Evolutionary conservation across 64 coral and sea anemone genomes (phyloP).

Genomic region (Exaiptasia diaphana): DNA sequence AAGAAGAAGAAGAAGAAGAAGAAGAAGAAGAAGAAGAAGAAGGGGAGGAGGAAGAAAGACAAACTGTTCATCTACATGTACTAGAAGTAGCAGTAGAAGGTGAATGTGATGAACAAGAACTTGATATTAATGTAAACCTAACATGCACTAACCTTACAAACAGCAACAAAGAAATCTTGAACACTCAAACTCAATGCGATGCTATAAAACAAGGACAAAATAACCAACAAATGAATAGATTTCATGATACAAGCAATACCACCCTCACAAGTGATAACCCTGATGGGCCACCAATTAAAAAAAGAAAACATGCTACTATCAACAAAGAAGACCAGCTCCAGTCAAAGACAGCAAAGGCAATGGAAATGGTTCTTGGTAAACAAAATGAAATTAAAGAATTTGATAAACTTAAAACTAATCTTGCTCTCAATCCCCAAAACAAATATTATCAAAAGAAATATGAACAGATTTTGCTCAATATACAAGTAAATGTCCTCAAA

Average conservation of each 20-base stretch:
- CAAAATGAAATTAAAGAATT: neutral
- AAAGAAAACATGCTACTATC: too few species aligned
- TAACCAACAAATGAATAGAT: too few species aligned
- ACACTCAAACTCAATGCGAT: neutral
- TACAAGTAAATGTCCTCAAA: slow-evolving; percentile 24
- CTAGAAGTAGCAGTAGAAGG: neutral
- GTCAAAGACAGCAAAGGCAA: slow-evolving; percentile 12
- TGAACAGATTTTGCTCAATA: neutral
- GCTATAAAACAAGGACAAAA: neutral
- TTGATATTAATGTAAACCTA: neutral
- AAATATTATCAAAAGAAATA: slow-evolving; percentile 14
- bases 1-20: neutral
- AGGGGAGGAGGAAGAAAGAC: too few species aligned
- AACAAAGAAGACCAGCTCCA: neutral
- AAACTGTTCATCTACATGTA: too few species aligned
- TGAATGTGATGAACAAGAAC: slow-evolving; percentile 8
- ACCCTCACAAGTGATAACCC: too few species aligned
- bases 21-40: too few species aligned
- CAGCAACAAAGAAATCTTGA: neutral
- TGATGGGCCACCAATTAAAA: too few species aligned
- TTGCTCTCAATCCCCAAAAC: neutral
- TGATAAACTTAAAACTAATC: neutral
- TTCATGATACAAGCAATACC: too few species aligned
- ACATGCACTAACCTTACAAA: neutral
- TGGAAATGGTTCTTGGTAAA: slow-evolving; percentile 17